Evolutionary conservation across 2,888 invertebrate species (phyloP).

Genomic region (Arctia plantaginis): DNA sequence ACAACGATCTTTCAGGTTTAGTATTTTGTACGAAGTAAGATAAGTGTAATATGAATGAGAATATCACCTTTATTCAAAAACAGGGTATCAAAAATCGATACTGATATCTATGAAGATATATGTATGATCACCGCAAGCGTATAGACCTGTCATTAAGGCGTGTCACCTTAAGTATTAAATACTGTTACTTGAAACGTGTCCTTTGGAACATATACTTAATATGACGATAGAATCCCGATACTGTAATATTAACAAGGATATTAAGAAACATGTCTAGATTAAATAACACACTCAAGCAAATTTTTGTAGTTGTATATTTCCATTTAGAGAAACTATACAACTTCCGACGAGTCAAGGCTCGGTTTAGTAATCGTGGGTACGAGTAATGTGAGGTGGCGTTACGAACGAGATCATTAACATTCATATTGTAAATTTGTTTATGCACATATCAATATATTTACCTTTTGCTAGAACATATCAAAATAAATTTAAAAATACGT

Average conservation of each 20-base stretch:
- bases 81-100: background rate
- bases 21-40: background rate
- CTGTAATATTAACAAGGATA: background rate
- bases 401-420: background rate
- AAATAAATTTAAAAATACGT: background rate
- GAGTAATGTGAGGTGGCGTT: background rate
- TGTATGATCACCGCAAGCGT: background rate
- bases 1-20: background rate
- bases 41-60: background rate
- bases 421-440: background rate
- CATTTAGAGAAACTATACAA: slow-evolving; percentile 39
- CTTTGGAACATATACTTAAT: background rate
- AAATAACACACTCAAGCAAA: background rate
- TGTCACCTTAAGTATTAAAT: background rate
- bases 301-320: background rate
- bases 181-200: background rate
- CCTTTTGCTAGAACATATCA: background rate
- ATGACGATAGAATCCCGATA: background rate
- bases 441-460: background rate
- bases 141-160: background rate
- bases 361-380: slow-evolving; percentile 9
- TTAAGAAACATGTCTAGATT: background rate
- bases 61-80: background rate
- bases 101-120: background rate
- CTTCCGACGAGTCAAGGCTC: slow-evolving; percentile 47